Evolutionary conservation across 2,888 invertebrate genomes (phyloP).

Genomic region (Keiferia lycopersicella): DNA sequence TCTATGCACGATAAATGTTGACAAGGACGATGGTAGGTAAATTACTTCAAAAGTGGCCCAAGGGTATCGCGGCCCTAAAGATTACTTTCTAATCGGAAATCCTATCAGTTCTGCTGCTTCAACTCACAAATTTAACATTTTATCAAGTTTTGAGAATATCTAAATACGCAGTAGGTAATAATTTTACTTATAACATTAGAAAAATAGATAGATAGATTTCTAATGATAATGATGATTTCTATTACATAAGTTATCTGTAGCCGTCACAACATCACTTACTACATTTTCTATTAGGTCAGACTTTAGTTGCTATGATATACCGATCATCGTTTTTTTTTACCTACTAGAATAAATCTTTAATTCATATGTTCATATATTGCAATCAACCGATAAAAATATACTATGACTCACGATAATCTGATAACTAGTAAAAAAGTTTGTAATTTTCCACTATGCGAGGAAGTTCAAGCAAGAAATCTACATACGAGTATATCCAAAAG

Average conservation of each 20-base stretch:
- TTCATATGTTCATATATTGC: background rate
- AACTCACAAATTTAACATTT: background rate
- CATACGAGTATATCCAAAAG: too few relatives aligned
- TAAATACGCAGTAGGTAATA: background rate
- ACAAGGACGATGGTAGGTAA: conserved; percentile 6
- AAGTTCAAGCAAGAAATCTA: too few relatives aligned
- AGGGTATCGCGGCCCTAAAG: conserved; percentile 18
- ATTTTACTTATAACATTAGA: background rate
- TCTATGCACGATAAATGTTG: conserved; percentile 19
- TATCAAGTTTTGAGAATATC: background rate
- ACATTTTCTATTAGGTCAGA: background rate
- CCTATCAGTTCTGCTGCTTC: background rate
- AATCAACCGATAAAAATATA: too few relatives aligned
- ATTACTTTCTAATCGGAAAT: conserved; percentile 19
- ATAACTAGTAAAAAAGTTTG: too few relatives aligned
- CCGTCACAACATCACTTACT: background rate
- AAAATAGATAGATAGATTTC: background rate
- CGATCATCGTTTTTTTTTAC: background rate
- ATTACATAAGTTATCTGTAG: background rate
- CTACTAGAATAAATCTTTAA: background rate
- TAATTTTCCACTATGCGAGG: too few relatives aligned
- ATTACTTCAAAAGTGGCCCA: conserved; percentile 7
- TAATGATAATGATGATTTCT: conserved; percentile 1
- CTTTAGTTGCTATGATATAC: background rate
- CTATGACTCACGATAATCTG: too few relatives aligned